phyloP scores from a whole-genome alignment of 2,113 vertebrate species.

The Turdus rufiventris region DNA sequence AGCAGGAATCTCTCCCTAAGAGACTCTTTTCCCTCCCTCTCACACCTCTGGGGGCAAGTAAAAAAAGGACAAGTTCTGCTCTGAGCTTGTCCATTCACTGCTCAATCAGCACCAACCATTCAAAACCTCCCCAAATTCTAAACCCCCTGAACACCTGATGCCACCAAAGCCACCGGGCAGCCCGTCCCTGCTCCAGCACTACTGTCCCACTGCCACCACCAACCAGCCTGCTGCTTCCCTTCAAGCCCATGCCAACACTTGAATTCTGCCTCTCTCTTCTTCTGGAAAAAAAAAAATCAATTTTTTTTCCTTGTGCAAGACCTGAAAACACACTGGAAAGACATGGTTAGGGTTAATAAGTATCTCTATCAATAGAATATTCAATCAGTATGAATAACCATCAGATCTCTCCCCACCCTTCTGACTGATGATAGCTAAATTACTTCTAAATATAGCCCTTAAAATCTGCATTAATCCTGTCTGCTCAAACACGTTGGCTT shows the following conservation, averaged over 20 bases:
- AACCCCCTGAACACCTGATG: background rate
- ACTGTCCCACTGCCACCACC: background rate
- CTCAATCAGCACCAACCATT: background rate
- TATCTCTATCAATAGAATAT: constrained; percentile 68
- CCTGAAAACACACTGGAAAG: background rate
- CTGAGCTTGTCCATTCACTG: background rate
- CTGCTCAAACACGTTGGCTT: constrained; percentile 66
- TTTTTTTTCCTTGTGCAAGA: background rate
- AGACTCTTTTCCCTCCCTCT: background rate
- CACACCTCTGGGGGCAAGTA: rapidly evolving
- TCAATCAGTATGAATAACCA: constrained; percentile 76
- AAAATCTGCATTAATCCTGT: constrained; percentile 79
- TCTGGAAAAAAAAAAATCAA: too few relatives aligned
- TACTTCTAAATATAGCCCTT: constrained; percentile 78
- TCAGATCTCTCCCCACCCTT: constrained; percentile 68
- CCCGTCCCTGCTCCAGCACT: background rate
- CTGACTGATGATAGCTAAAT: constrained; percentile 81
- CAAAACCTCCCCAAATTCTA: too few relatives aligned
- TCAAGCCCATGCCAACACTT: background rate
- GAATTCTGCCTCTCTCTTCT: background rate
- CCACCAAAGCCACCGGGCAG: background rate
- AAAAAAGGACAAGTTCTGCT: background rate
- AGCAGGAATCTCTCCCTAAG: background rate
- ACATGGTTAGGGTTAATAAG: constrained; percentile 64
- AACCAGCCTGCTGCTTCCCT: background rate